Percentiles rank a stretch among this genome's conserved stretches.
phyloP scores from a whole-genome alignment of 2,888 invertebrate species.

The Drosophila colorata region DNA sequence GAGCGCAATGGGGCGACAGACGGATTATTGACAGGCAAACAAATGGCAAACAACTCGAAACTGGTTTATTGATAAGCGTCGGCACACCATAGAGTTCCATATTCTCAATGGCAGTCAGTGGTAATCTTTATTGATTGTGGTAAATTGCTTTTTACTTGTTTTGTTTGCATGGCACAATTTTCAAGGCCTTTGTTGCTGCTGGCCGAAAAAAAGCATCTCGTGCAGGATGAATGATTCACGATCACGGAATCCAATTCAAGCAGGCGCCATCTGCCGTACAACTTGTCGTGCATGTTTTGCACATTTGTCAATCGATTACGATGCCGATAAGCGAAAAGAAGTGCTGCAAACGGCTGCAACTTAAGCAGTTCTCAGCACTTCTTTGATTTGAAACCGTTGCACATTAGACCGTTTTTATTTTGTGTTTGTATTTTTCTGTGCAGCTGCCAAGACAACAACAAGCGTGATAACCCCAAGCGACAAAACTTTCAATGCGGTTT shows the following conservation, averaged over 20 bases:
- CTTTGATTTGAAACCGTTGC: slow-evolving; percentile 55
- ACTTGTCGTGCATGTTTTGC: slow-evolving; percentile 6
- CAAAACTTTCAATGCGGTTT: slow-evolving; percentile 72
- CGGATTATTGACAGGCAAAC: slow-evolving; percentile 70
- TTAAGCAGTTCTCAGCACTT: slow-evolving; percentile 25
- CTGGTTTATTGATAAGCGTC: slow-evolving; percentile 51
- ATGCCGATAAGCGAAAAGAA: slow-evolving; percentile 30
- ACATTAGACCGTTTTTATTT: slow-evolving; percentile 48
- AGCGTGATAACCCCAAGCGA: slow-evolving; percentile 76
- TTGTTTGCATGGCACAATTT: slow-evolving; percentile 65
- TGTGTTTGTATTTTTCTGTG: slow-evolving; percentile 24
- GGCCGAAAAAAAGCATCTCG: slow-evolving; percentile 1
- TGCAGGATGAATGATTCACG: slow-evolving; percentile 17
- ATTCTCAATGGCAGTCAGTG: slow-evolving; percentile 65
- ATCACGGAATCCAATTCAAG: background rate
- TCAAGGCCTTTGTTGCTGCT: slow-evolving; percentile 58
- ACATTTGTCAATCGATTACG: slow-evolving; percentile 40
- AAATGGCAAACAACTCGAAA: slow-evolving; percentile 49
- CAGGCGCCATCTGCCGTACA: background rate
- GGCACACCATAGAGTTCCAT: slow-evolving; percentile 44
- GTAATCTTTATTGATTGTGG: slow-evolving; percentile 66
- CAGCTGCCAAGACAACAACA: slow-evolving; percentile 50
- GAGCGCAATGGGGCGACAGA: slow-evolving; percentile 49
- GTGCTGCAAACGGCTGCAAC: slow-evolving; percentile 14
- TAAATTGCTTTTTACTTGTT: slow-evolving; percentile 50